phyloP scores from a whole-genome alignment of 1,140 invertebrate genomes.

The Anastatus disparis region DNA sequence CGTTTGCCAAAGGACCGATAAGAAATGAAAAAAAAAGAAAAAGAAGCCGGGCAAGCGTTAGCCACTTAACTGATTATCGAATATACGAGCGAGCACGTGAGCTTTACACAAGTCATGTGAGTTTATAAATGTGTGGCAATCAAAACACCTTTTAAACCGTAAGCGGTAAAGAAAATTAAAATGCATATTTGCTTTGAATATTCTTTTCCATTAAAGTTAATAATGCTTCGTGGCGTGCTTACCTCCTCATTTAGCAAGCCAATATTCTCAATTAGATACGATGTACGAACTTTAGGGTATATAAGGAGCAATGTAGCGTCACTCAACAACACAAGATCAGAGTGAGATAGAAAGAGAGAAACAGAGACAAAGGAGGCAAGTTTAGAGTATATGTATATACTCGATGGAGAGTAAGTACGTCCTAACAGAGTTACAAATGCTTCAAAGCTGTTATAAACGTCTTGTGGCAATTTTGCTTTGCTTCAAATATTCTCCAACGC shows the following conservation, averaged over 20 bases:
- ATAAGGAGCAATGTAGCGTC: too few relatives aligned
- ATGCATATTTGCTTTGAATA: too few relatives aligned
- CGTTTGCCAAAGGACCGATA: slow-evolving; percentile 14
- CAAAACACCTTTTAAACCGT: too few relatives aligned
- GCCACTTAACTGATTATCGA: slow-evolving; percentile 20
- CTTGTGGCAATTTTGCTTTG: not conserved
- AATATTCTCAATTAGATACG: slow-evolving; percentile 5
- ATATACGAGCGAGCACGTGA: slow-evolving; percentile 12
- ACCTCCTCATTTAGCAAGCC: not conserved
- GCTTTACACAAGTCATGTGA: not conserved
- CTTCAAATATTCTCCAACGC: too few relatives aligned
- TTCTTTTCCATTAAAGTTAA: too few relatives aligned
- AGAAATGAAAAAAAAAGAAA: not conserved
- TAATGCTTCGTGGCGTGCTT: not conserved
- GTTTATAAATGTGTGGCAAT: not conserved
- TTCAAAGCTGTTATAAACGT: not conserved
- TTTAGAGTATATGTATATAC: not conserved
- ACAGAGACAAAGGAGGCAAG: not conserved
- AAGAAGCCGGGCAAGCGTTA: not conserved
- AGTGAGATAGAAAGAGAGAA: not conserved
- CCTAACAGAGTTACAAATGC: not conserved
- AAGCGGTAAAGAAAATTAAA: too few relatives aligned
- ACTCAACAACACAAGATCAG: not conserved
- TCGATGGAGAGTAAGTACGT: too few relatives aligned
- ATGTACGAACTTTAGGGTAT: not conserved